Evolutionary conservation across 23 tunicate genomes (phyloP).

Genomic region (Trididemnum clinides): DNA sequence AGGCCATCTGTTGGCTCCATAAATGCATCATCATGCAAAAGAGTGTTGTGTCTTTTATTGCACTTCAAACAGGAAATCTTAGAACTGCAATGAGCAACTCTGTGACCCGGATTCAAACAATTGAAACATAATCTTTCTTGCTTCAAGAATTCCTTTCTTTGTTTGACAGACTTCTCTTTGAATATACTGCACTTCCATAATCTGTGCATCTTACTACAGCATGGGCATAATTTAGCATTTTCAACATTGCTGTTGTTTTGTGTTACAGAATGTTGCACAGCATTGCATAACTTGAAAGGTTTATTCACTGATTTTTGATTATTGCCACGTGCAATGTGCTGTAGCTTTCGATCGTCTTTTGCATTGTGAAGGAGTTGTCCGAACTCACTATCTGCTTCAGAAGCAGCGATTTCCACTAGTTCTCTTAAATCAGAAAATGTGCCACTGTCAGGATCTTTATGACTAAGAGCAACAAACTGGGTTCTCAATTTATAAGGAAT

Average conservation of each 20-base stretch:
- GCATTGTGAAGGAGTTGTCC: background rate
- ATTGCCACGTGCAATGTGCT: too few relatives aligned
- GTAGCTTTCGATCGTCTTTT: too few relatives aligned
- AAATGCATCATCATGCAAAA: background rate
- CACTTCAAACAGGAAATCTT: background rate
- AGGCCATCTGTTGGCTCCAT: background rate
- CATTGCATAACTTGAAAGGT: background rate
- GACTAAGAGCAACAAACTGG: background rate
- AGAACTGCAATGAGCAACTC: background rate
- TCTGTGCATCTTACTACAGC: background rate
- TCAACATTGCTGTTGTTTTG: background rate
- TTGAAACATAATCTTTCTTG: background rate
- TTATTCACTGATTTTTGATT: too few relatives aligned
- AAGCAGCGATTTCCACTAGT: background rate
- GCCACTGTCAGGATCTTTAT: background rate
- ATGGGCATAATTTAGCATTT: background rate
- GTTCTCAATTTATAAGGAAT: background rate
- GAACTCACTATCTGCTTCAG: background rate
- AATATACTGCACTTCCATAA: background rate
- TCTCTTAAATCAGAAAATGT: background rate
- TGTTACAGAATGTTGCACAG: background rate
- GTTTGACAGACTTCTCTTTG: background rate
- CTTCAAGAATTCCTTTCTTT: background rate
- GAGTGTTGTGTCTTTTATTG: background rate
- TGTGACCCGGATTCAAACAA: background rate